Evolutionary conservation across 2,113 vertebrate species (phyloP).

Genomic region (Panurus biarmicus): DNA sequence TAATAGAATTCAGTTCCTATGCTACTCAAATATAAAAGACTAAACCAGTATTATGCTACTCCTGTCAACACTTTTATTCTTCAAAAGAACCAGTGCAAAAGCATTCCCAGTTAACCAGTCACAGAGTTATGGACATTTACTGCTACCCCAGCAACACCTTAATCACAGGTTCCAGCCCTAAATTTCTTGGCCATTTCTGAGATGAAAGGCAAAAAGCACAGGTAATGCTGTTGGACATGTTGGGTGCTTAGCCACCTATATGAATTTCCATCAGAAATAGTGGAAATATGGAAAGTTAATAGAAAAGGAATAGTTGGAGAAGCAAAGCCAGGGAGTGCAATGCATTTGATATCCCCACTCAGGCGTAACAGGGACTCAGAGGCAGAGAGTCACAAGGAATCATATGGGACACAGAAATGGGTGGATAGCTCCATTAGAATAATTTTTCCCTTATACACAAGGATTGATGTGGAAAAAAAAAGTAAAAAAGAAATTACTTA

Average conservation of each 20-base stretch:
- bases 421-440: neutral
- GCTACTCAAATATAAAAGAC: neutral
- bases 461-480: neutral
- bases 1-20: neutral
- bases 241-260: accelerated
- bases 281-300: neutral
- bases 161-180: neutral
- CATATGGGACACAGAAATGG: neutral
- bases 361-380: neutral
- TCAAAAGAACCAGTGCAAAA: neutral
- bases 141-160: neutral
- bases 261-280: neutral
- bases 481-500: neutral
- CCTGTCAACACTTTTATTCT: neutral
- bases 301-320: neutral
- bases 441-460: neutral
- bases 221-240: neutral
- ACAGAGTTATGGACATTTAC: neutral
- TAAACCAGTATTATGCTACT: neutral
- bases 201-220: neutral
- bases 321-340: neutral
- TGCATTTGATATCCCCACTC: neutral
- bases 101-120: neutral
- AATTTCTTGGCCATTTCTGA: neutral
- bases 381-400: neutral